phyloP scores from a whole-genome alignment of 1,140 invertebrate genomes.

The Zaprionus africanus region DNA sequence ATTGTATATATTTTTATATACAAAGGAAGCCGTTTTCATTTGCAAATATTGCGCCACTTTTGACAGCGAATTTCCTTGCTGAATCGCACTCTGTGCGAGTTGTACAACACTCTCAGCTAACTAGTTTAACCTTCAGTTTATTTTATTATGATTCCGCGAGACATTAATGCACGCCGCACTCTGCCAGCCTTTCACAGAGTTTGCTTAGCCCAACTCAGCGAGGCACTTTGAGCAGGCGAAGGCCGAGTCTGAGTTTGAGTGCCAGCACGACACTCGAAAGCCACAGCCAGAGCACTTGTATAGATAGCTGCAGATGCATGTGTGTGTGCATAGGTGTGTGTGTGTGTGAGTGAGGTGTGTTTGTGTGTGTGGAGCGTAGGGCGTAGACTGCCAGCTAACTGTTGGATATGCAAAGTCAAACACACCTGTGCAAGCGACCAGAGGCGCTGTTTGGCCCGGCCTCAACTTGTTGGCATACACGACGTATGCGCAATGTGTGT shows the following conservation, averaged over 20 bases:
- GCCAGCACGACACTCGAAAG: constrained; percentile 20
- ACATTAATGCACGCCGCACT: constrained; percentile 32
- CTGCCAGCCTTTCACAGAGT: constrained; percentile 28
- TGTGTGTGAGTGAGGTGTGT: neutral
- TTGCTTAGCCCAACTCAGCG: constrained; percentile 33
- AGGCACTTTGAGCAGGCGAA: constrained; percentile 27
- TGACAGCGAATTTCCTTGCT: neutral
- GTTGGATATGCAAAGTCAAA: constrained; percentile 74
- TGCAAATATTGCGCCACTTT: neutral
- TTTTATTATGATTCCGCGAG: constrained; percentile 9
- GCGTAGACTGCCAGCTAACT: constrained; percentile 31
- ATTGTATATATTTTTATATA: too few relatives aligned
- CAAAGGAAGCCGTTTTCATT: neutral
- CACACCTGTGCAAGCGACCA: constrained; percentile 38
- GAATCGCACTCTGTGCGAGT: neutral
- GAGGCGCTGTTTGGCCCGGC: constrained; percentile 20
- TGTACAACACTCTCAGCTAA: constrained; percentile 1
- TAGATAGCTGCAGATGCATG: neutral
- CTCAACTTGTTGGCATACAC: constrained; percentile 44
- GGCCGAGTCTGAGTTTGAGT: constrained; percentile 31
- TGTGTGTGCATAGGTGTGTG: neutral
- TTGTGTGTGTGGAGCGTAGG: neutral
- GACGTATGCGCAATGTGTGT: constrained; percentile 62
- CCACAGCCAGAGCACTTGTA: constrained; percentile 11
- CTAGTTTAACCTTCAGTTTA: constrained; percentile 28